Evolutionary conservation across 2,797 vertebrate species (phyloP).

Genomic region (Tauraco hartlaubi): DNA sequence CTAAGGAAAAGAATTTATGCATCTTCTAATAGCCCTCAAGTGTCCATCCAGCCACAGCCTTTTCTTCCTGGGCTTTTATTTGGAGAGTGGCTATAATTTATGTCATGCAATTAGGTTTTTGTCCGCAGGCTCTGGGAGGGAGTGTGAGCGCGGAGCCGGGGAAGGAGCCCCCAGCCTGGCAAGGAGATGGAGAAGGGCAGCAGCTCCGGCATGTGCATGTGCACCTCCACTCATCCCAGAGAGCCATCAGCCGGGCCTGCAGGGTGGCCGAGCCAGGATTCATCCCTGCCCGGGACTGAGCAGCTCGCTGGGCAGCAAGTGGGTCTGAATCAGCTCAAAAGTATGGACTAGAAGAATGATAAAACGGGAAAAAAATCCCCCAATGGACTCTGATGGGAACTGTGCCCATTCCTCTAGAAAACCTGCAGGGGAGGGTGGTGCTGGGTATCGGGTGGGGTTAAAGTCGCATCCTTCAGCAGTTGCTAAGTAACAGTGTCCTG

Average conservation of each 20-base stretch:
- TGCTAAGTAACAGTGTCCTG: slow-evolving; percentile 34
- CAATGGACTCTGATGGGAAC: fast-evolving
- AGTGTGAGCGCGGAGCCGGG: background rate
- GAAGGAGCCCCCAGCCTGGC: background rate
- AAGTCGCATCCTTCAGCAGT: background rate
- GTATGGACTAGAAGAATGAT: background rate
- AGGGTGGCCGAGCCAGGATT: background rate
- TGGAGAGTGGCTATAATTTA: slow-evolving; percentile 64
- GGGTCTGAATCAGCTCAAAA: background rate
- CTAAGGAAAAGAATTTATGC: slow-evolving; percentile 58
- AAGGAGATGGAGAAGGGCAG: background rate
- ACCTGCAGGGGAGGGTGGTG: background rate
- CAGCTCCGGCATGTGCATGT: fast-evolving
- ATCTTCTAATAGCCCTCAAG: slow-evolving; percentile 69
- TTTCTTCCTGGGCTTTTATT: slow-evolving; percentile 42
- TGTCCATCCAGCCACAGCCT: slow-evolving; percentile 53
- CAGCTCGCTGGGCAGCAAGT: background rate
- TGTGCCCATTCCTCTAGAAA: background rate
- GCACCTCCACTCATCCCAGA: background rate
- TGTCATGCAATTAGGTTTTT: slow-evolving; percentile 59
- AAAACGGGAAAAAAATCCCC: background rate
- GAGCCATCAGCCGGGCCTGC: fast-evolving
- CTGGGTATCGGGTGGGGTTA: background rate
- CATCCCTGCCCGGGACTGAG: background rate
- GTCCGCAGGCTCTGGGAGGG: slow-evolving; percentile 25